phyloP scores from a whole-genome alignment of 2,113 vertebrate genomes.

The Verasper variegatus region DNA sequence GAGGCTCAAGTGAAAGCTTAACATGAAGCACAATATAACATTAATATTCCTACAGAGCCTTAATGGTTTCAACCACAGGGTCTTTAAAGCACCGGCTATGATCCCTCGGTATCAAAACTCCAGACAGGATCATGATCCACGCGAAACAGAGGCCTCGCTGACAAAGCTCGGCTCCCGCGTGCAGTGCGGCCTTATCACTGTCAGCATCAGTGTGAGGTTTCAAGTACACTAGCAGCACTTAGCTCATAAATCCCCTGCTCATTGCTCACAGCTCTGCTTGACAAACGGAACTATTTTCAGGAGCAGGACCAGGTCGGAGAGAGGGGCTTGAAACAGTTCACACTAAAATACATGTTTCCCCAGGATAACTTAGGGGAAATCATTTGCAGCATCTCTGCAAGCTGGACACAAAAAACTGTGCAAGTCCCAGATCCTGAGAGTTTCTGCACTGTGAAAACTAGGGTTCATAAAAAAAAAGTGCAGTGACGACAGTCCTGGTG shows the following conservation, averaged over 20 bases:
- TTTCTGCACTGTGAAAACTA: constrained; percentile 38
- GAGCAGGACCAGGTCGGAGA: constrained; percentile 11
- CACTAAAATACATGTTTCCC: neutral
- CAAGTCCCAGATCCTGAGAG: constrained; percentile 19
- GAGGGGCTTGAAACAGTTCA: neutral
- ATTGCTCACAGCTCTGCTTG: neutral
- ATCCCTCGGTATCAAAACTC: constrained; percentile 34
- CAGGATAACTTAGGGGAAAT: constrained; percentile 6
- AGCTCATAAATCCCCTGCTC: constrained; percentile 42
- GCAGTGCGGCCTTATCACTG: constrained; percentile 35
- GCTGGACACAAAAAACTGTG: constrained; percentile 41
- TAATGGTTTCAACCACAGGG: constrained; percentile 31
- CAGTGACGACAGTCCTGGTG: constrained; percentile 60
- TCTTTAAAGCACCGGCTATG: constrained; percentile 22
- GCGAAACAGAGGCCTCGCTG: constrained; percentile 16
- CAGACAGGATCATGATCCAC: constrained; percentile 38
- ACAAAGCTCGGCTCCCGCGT: constrained; percentile 32
- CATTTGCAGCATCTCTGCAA: neutral
- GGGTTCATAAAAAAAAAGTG: constrained; percentile 49
- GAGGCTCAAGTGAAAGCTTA: constrained; percentile 28
- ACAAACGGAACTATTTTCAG: constrained; percentile 40
- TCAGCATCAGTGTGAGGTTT: constrained; percentile 42
- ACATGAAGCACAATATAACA: neutral
- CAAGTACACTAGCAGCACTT: constrained; percentile 55
- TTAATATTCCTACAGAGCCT: constrained; percentile 31